Conservation (phyloP, 1,140 invertebrate species). For the Lucilia sericata region DNA sequence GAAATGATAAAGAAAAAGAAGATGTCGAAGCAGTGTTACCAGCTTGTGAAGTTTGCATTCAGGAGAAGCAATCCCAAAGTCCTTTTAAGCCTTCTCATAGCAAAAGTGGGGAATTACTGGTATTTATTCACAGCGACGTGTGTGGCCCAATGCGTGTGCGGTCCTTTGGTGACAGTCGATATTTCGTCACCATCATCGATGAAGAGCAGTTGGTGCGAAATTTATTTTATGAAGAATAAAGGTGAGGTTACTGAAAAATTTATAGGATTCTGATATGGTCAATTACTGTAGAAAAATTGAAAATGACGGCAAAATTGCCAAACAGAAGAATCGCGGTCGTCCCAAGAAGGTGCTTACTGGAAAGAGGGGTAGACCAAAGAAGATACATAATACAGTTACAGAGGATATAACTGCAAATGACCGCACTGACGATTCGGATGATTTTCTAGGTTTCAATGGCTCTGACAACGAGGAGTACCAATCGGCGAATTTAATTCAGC, state of each 20-base stretch:
- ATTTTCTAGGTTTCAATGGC: too few species aligned
- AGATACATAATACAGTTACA: background rate
- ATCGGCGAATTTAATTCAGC: too few species aligned
- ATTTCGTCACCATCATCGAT: slow-evolving; percentile 57
- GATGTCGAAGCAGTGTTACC: slow-evolving; percentile 22
- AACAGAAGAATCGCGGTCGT: background rate
- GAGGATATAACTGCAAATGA: background rate
- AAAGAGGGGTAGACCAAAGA: too few species aligned
- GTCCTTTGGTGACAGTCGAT: slow-evolving; percentile 53
- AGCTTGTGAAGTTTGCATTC: slow-evolving; percentile 46
- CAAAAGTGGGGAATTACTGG: slow-evolving; percentile 43
- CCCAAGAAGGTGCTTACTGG: background rate
- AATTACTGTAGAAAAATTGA: slow-evolving; percentile 13
- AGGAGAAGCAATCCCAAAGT: slow-evolving; percentile 2
- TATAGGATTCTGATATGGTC: too few species aligned
- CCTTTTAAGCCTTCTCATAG: slow-evolving; percentile 11
- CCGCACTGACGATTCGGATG: background rate
- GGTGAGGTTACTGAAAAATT: too few species aligned
- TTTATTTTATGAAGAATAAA: too few species aligned
- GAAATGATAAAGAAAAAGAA: slow-evolving; percentile 32
- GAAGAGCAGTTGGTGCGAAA: too few species aligned
- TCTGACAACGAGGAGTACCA: too few species aligned
- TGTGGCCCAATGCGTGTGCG: slow-evolving; percentile 56
- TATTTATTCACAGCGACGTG: slow-evolving; percentile 57
- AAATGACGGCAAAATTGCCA: background rate